These are phyloP conservation scores for Neomonachus schauinslandi DNA, from an alignment of 2,113 vertebrate species.

Conservation along the genomic window DNA sequence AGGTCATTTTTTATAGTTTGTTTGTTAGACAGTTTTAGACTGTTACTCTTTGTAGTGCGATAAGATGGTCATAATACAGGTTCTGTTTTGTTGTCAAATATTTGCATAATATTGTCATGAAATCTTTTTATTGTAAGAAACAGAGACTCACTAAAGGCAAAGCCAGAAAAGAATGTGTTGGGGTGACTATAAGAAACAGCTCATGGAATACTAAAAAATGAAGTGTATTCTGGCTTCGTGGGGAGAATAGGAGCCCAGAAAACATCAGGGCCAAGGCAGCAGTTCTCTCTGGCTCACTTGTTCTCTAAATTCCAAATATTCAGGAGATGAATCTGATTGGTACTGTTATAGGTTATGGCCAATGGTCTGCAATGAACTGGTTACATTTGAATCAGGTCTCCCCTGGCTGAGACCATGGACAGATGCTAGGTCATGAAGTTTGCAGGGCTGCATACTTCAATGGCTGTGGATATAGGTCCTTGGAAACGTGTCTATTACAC, in stretches of 20 bases:
- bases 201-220: not conserved
- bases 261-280: not conserved
- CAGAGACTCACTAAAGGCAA: not conserved
- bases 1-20: not conserved
- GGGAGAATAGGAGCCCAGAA: not conserved
- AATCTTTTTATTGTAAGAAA: not conserved
- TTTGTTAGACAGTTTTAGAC: not conserved
- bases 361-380: not conserved
- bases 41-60: not conserved
- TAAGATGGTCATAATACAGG: not conserved
- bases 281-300: not conserved
- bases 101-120: slow-evolving; percentile 2
- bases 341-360: not conserved
- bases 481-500: not conserved
- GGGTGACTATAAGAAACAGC: not conserved
- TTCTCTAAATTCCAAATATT: not conserved
- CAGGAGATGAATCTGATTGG: slow-evolving; percentile 2
- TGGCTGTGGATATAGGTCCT: not conserved
- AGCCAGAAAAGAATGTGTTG: not conserved
- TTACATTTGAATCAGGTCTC: not conserved
- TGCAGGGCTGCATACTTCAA: not conserved
- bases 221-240: not conserved
- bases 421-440: not conserved
- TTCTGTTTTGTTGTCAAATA: slow-evolving; percentile 13
- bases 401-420: not conserved